Conservation (phyloP, 2,797 vertebrate species). For the Sciurus vulgaris region DNA sequence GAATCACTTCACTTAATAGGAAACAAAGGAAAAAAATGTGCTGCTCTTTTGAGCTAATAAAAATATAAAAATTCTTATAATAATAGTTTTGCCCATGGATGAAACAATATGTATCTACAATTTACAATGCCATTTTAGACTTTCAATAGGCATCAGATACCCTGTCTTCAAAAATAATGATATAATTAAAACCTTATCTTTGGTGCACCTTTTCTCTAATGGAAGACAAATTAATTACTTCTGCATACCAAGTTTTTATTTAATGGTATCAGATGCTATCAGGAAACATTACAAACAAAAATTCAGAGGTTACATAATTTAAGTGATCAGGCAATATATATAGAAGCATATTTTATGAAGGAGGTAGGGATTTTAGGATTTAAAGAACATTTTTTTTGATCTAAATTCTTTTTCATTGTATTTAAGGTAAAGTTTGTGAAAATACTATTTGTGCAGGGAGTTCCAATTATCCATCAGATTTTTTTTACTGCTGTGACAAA, state of each 20-base stretch:
- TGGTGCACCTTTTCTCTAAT: neutral
- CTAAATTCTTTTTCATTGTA: neutral
- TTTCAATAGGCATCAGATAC: constrained; percentile 8
- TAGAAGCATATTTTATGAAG: neutral
- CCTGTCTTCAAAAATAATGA: constrained; percentile 27
- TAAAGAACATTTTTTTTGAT: neutral
- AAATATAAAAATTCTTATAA: constrained; percentile 77
- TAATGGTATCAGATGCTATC: neutral
- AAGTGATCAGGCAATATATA: neutral
- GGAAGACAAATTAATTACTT: neutral
- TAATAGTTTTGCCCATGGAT: neutral
- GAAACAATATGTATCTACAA: constrained; percentile 64
- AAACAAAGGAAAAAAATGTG: constrained; percentile 76
- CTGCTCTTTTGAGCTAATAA: constrained; percentile 75
- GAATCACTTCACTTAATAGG: constrained; percentile 82
- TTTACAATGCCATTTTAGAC: constrained; percentile 46
- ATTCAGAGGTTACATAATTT: neutral
- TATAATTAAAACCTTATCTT: constrained; percentile 34
- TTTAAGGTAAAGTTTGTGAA: neutral
- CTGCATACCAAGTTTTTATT: neutral
- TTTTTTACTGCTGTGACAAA: too few relatives aligned
- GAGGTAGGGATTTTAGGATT: neutral
- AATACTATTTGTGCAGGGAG: neutral
- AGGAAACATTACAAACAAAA: constrained; percentile 7
- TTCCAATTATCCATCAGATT: neutral